These are phyloP conservation scores for Alcedo atthis DNA, from an alignment of 2,797 vertebrate species.

Conservation along the genomic window DNA sequence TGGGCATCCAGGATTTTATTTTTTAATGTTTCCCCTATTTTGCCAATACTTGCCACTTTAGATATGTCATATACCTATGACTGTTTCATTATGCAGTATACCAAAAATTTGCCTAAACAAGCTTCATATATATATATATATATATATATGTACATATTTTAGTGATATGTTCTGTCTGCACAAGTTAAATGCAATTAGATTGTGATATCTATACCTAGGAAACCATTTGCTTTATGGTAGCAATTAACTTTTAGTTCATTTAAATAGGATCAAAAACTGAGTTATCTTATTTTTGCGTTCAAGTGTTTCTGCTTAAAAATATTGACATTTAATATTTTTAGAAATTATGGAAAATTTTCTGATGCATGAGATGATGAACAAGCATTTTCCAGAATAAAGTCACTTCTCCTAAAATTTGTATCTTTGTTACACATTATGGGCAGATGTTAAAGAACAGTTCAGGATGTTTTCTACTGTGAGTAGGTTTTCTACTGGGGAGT, in stretches of 20 bases:
- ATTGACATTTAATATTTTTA: constrained; percentile 28
- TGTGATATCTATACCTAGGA: not conserved
- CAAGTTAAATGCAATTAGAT: not conserved
- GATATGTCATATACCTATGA: not conserved
- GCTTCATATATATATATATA: not conserved
- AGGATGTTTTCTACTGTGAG: not conserved
- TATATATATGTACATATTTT: not conserved
- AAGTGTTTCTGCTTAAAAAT: not conserved
- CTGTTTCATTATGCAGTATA: not conserved
- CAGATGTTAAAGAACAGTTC: constrained; percentile 36
- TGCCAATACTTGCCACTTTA: not conserved
- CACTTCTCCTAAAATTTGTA: constrained; percentile 16
- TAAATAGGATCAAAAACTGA: not conserved
- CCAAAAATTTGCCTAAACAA: not conserved
- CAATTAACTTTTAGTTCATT: not conserved
- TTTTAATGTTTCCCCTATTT: not conserved
- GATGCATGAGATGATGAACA: not conserved
- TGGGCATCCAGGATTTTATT: not conserved
- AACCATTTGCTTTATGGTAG: not conserved
- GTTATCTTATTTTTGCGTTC: not conserved
- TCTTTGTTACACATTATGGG: constrained; percentile 23
- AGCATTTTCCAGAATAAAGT: constrained; percentile 19
- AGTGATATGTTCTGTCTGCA: not conserved
- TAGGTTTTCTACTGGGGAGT: not conserved
- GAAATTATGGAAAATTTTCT: constrained; percentile 21